These are phyloP conservation scores for Armadillidium nasatum DNA, from an alignment of 1,140 invertebrate genomes.

Conservation along the genomic window DNA sequence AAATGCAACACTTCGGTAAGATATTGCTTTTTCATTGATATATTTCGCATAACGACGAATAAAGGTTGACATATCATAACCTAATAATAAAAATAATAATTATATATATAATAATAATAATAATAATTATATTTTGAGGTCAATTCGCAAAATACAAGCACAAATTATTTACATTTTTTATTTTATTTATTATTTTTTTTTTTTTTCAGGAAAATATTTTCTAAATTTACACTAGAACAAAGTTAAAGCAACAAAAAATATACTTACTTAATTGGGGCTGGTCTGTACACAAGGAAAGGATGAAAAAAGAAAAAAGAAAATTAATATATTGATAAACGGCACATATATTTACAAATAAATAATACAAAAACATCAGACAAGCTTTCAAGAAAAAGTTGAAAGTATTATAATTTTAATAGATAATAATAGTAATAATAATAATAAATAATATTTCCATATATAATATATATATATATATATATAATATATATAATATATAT, in stretches of 20 bases:
- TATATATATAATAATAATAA: neutral
- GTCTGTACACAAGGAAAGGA: neutral
- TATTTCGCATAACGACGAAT: slow-evolving; percentile 98
- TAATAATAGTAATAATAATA: no score
- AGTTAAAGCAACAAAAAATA: neutral
- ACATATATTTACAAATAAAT: no score
- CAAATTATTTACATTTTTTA: no score
- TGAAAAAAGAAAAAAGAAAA: neutral
- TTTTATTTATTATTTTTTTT: no score
- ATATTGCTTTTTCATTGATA: slow-evolving; percentile 96
- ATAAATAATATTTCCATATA: no score
- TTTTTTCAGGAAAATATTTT: neutral
- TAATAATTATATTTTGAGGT: neutral
- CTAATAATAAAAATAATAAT: slow-evolving; percentile 56
- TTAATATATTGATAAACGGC: no score
- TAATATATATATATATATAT: slow-evolving; percentile 11
- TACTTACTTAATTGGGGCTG: slow-evolving; percentile 31
- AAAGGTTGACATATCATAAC: slow-evolving; percentile 99
- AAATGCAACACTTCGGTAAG: slow-evolving; percentile 96
- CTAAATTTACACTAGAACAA: neutral
- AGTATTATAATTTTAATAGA: no score
- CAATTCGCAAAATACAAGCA: no score
- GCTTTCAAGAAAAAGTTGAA: no score
- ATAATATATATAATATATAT: slow-evolving; percentile 23
- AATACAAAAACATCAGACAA: no score